Conservation (phyloP, 2,113 vertebrate genomes). For the Ondatra zibethicus region DNA sequence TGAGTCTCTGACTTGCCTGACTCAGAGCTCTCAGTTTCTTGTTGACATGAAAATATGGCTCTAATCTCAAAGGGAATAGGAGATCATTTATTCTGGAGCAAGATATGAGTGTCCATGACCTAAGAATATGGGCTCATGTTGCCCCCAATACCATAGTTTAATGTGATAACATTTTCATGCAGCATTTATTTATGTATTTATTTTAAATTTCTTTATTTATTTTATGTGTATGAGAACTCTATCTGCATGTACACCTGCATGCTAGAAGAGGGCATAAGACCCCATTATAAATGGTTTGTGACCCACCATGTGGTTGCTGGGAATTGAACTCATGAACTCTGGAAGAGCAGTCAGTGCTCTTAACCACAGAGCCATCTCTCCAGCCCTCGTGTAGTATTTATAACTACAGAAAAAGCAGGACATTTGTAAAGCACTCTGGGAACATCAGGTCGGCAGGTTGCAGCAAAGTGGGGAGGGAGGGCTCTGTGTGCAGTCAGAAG, state of each 20-base stretch:
- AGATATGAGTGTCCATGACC: neutral
- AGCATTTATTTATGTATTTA: neutral
- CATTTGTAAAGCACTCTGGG: neutral
- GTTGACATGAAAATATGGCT: neutral
- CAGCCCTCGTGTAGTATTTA: neutral
- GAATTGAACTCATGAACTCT: neutral
- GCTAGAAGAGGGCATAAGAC: neutral
- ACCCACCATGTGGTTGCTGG: neutral
- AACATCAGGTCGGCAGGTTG: neutral
- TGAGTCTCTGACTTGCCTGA: neutral
- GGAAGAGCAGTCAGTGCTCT: neutral
- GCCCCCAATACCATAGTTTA: neutral
- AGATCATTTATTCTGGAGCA: neutral
- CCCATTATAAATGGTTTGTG: neutral
- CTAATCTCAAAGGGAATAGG: neutral
- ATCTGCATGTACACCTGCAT: neutral
- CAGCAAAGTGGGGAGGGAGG: neutral
- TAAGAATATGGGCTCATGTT: neutral
- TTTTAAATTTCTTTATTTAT: neutral
- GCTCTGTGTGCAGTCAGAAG: neutral
- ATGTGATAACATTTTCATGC: neutral
- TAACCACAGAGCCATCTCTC: neutral
- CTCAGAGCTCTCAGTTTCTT: neutral
- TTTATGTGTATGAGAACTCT: neutral
- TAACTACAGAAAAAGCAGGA: neutral